phyloP scores from a whole-genome alignment of 1,140 invertebrate genomes.

The Bombus breviceps region DNA sequence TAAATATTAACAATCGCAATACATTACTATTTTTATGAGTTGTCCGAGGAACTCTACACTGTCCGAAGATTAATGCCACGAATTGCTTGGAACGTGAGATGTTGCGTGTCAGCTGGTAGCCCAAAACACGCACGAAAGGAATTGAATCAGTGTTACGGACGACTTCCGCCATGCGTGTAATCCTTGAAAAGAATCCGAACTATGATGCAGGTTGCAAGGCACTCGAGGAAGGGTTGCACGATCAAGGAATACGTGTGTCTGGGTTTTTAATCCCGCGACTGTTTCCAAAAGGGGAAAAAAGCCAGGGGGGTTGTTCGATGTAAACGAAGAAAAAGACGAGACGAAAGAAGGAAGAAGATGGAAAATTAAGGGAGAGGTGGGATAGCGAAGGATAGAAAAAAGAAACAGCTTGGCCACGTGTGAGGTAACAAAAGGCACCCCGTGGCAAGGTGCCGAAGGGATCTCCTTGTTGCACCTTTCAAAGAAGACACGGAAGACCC shows the following conservation, averaged over 20 bases:
- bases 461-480: constrained; percentile 60
- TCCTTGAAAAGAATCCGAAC: constrained; percentile 10
- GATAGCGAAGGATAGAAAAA: constrained; percentile 18
- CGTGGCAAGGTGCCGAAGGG: constrained; percentile 77
- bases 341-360: neutral
- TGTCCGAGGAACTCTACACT: too few species aligned
- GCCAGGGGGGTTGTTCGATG: constrained; percentile 32
- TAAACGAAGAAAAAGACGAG: constrained; percentile 17
- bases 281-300: neutral
- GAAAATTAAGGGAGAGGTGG: neutral
- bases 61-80: neutral
- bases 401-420: constrained; percentile 77
- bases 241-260: constrained; percentile 73
- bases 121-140: neutral
- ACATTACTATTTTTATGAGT: too few species aligned
- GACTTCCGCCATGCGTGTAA: constrained; percentile 42
- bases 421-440: constrained; percentile 77
- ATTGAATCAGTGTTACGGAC: constrained; percentile 44
- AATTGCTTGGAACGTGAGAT: neutral
- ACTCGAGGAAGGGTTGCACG: constrained; percentile 51
- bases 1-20: neutral
- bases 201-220: constrained; percentile 44
- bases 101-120: neutral
- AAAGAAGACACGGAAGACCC: constrained; percentile 51
- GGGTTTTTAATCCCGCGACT: constrained; percentile 38